Percentiles rank a stretch among this genome's conserved stretches.
Conservation (phyloP, 2,113 vertebrate species). For the Enhydra lutris region DNA sequence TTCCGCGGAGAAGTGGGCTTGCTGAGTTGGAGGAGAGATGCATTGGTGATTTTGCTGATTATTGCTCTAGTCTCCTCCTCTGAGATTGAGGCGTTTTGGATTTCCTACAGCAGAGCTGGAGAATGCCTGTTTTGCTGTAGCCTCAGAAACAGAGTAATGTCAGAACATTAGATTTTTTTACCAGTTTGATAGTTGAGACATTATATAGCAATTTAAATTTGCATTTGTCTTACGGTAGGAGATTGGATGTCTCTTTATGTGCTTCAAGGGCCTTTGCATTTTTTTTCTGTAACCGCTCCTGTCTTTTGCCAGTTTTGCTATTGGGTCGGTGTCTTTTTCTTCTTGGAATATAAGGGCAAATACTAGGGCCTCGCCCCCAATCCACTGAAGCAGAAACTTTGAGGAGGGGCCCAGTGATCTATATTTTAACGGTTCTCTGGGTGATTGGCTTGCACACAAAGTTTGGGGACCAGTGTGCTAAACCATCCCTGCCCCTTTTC, state of each 20-base stretch:
- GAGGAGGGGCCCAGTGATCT: neutral
- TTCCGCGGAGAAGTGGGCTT: neutral
- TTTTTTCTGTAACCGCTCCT: neutral
- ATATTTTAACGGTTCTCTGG: neutral
- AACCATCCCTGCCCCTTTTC: neutral
- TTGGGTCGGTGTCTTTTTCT: neutral
- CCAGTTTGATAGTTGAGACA: neutral
- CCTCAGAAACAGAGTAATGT: neutral
- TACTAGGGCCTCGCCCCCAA: neutral
- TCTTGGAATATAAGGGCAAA: neutral
- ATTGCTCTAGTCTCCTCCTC: neutral
- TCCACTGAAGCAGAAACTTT: neutral
- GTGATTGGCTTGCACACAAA: neutral
- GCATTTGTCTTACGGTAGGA: neutral
- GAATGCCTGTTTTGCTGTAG: neutral
- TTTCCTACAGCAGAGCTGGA: neutral
- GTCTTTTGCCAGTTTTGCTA: neutral
- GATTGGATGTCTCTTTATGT: neutral
- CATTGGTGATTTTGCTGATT: neutral
- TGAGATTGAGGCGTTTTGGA: neutral
- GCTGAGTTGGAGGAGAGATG: neutral
- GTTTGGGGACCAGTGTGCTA: neutral
- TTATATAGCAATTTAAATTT: neutral
- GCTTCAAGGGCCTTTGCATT: neutral
- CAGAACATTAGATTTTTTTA: neutral